A percentile compares a stretch with the other conserved stretches of the same genome.
phyloP scores from a whole-genome alignment of 1,140 invertebrate genomes.

The Eueides isabella region DNA sequence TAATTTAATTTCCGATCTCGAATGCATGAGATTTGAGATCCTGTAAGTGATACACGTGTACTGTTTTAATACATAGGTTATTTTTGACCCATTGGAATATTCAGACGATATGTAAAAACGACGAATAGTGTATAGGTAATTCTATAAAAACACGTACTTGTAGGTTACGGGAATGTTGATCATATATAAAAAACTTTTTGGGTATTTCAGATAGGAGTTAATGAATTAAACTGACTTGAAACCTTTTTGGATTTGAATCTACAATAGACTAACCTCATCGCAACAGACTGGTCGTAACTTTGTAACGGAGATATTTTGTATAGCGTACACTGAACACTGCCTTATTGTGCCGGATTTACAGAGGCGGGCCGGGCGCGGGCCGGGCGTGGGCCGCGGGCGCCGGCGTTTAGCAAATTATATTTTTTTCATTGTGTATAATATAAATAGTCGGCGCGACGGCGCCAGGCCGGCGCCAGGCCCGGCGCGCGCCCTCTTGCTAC shows the following conservation, averaged over 20 bases:
- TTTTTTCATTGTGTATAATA: slow-evolving; percentile 68
- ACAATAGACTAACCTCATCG: slow-evolving; percentile 80
- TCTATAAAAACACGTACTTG: slow-evolving; percentile 76
- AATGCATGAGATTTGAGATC: slow-evolving; percentile 59
- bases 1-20: slow-evolving; percentile 62
- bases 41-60: slow-evolving; percentile 51
- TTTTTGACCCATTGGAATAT: slow-evolving; percentile 76
- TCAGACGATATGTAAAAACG: slow-evolving; percentile 74
- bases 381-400: slow-evolving; percentile 56
- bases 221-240: slow-evolving; percentile 75
- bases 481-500: slow-evolving; percentile 52
- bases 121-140: slow-evolving; percentile 78
- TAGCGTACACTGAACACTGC: slow-evolving; percentile 80
- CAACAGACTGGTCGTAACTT: slow-evolving; percentile 79
- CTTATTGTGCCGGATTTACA: slow-evolving; percentile 78
- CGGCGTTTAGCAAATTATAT: slow-evolving; percentile 66
- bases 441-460: slow-evolving; percentile 54
- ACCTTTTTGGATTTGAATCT: slow-evolving; percentile 82
- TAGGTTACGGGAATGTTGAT: slow-evolving; percentile 80
- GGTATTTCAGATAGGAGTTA: slow-evolving; percentile 79
- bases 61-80: slow-evolving; percentile 61
- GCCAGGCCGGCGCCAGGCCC: slow-evolving; percentile 52
- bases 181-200: slow-evolving; percentile 71
- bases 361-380: slow-evolving; percentile 22
- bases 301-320: slow-evolving; percentile 80